Evolutionary conservation across 1,140 invertebrate species (phyloP).

Genomic region (Matsumurasca onukii): DNA sequence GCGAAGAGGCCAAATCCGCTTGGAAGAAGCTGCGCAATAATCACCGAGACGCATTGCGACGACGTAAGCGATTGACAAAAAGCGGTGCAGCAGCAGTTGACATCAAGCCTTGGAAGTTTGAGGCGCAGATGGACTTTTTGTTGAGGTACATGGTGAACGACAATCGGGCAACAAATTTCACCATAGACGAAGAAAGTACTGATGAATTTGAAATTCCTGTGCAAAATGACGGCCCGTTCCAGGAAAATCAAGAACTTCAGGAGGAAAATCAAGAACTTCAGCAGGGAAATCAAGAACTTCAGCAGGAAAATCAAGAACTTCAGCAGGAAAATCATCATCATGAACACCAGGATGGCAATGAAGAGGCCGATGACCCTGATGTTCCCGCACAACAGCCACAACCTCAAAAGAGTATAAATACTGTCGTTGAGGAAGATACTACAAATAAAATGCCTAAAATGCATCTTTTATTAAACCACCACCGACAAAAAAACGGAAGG

Average conservation of each 20-base stretch:
- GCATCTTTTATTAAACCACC: background rate
- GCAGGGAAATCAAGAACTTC: too few species aligned
- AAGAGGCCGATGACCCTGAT: background rate
- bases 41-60: conserved; percentile 36
- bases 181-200: background rate
- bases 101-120: conserved; percentile 35
- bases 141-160: background rate
- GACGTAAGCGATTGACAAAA: conserved; percentile 32
- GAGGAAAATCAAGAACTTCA: too few species aligned
- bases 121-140: conserved; percentile 29
- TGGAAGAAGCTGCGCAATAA: conserved; percentile 36
- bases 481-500: background rate
- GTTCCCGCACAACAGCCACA: background rate
- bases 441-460: background rate
- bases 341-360: background rate
- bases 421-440: background rate
- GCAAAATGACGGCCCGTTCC: too few species aligned
- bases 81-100: conserved; percentile 29
- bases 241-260: too few species aligned
- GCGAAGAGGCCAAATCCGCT: conserved; percentile 26
- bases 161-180: background rate
- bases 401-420: background rate
- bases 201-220: background rate
- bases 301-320: background rate
- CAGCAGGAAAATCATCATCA: background rate